Conservation (phyloP, 2,888 invertebrate species). For the Cabera pusaria region DNA sequence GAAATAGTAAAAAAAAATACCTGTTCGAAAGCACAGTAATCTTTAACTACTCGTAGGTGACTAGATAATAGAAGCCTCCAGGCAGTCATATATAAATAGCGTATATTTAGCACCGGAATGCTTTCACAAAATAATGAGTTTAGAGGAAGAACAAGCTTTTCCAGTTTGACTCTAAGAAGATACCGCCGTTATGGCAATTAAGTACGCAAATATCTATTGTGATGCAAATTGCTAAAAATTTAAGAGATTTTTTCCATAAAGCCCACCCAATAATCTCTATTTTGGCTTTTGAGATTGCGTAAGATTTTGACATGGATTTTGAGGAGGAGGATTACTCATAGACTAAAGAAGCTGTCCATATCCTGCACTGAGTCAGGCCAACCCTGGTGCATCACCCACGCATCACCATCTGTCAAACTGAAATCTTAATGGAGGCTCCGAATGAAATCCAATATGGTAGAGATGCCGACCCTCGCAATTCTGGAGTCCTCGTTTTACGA, state of each 20-base stretch:
- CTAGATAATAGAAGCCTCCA: slow-evolving; percentile 6
- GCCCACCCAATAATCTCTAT: slow-evolving; percentile 21
- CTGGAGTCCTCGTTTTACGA: slow-evolving; percentile 21
- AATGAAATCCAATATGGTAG: slow-evolving; percentile 42
- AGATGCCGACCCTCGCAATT: slow-evolving; percentile 17
- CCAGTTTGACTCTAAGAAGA: background rate
- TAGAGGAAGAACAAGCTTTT: slow-evolving; percentile 1
- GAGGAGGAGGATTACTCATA: slow-evolving; percentile 57
- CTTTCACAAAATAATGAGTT: slow-evolving; percentile 1
- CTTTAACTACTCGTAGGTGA: slow-evolving; percentile 1
- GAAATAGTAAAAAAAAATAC: too few species aligned
- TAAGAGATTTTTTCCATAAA: too few species aligned
- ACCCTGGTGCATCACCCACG: slow-evolving; percentile 50
- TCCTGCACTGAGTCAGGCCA: slow-evolving; percentile 51
- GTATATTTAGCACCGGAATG: slow-evolving; percentile 5
- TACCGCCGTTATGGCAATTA: too few species aligned
- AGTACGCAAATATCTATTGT: too few species aligned
- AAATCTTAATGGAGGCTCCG: slow-evolving; percentile 33
- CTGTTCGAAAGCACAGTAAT: too few species aligned
- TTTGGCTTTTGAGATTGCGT: slow-evolving; percentile 19
- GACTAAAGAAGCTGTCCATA: slow-evolving; percentile 37
- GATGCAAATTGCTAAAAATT: too few species aligned
- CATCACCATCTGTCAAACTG: slow-evolving; percentile 28
- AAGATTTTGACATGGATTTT: slow-evolving; percentile 29
- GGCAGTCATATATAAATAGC: slow-evolving; percentile 2